A percentile compares a stretch with the other conserved stretches of the same genome.
Conservation (phyloP, 1,140 invertebrate genomes). For the Vanessa tameamea region DNA sequence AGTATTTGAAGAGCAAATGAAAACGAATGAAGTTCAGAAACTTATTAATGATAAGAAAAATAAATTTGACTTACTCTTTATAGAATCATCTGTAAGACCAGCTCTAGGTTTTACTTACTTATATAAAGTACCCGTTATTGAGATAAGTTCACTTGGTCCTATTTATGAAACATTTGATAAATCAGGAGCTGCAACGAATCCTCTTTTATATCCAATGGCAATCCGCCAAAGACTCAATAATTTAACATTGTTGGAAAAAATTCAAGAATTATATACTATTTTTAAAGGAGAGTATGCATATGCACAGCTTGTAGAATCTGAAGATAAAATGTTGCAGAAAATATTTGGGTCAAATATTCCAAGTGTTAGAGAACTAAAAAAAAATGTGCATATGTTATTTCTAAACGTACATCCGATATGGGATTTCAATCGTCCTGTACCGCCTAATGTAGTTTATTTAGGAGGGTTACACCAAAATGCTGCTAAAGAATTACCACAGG, state of each 20-base stretch:
- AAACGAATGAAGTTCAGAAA: conserved; percentile 37
- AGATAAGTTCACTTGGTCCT: conserved; percentile 49
- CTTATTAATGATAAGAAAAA: conserved; percentile 34
- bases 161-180: conserved; percentile 27
- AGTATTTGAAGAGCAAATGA: conserved; percentile 39
- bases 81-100: conserved; percentile 42
- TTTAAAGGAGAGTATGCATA: not conserved
- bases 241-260: conserved; percentile 40
- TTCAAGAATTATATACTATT: conserved; percentile 22
- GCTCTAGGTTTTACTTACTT: conserved; percentile 43
- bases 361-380: not conserved
- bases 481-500: not conserved
- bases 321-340: conserved; percentile 33
- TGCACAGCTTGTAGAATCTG: not conserved
- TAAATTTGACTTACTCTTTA: conserved; percentile 48
- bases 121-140: conserved; percentile 54
- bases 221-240: conserved; percentile 40
- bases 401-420: conserved; percentile 11
- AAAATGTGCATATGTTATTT: conserved; percentile 16
- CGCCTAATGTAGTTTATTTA: conserved; percentile 10
- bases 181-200: conserved; percentile 44
- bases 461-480: conserved; percentile 6
- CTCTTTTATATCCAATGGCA: conserved; percentile 41
- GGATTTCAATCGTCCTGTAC: not conserved
- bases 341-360: conserved; percentile 8